Conservation (phyloP, 2,888 invertebrate genomes). For the Melieria omissa region DNA sequence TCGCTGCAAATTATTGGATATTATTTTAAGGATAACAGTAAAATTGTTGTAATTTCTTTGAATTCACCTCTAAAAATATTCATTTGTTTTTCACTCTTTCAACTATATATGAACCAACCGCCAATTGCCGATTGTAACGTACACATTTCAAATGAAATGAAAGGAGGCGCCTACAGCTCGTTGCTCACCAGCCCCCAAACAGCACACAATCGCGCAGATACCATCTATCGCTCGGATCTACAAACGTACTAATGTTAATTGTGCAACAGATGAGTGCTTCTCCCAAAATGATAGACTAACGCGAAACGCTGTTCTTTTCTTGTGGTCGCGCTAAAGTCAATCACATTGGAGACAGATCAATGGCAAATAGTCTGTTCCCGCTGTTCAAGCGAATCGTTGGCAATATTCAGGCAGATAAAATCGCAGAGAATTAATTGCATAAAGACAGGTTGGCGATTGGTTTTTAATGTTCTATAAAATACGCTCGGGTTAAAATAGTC, state of each 20-base stretch:
- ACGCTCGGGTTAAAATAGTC: not conserved
- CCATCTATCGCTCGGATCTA: no score
- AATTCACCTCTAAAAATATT: no score
- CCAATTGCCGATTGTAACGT: not conserved
- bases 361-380: conserved; percentile 47
- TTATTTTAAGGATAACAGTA: no score
- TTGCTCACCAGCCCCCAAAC: not conserved
- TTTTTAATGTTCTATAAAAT: no score
- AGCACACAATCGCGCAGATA: not conserved
- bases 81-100: no score
- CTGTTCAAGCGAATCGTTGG: conserved; percentile 45
- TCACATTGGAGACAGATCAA: conserved; percentile 29
- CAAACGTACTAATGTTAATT: conserved; percentile 6
- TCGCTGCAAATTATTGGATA: no score
- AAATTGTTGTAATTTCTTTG: no score
- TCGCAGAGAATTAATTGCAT: not conserved
- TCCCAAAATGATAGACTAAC: conserved; percentile 5
- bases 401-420: conserved; percentile 30
- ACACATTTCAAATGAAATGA: not conserved
- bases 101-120: no score
- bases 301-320: conserved; percentile 27
- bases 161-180: conserved; percentile 12
- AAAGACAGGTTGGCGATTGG: conserved; percentile 18
- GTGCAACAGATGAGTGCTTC: not conserved
- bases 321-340: conserved; percentile 9